Evolutionary conservation across 23 tunicate species (phyloP).

Genomic region (Ascidia mentula): DNA sequence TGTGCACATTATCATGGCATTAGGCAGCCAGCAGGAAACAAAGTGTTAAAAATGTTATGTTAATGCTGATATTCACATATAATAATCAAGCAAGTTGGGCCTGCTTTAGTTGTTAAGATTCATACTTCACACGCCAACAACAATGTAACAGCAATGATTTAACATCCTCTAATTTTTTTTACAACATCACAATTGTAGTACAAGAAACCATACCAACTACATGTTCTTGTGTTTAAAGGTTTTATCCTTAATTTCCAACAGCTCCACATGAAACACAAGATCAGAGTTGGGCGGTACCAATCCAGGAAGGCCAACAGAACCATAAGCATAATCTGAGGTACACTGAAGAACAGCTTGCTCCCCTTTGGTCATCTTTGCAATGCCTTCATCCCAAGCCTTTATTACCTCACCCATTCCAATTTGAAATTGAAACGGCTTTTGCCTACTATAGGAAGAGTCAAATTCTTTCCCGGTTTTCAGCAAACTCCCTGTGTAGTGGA

Average conservation of each 20-base stretch:
- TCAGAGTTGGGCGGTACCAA: constrained; percentile 53
- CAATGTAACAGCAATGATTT: too few species aligned
- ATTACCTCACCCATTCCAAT: constrained; percentile 79
- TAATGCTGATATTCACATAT: too few species aligned
- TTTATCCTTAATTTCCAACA: constrained; percentile 21
- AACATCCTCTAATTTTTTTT: too few species aligned
- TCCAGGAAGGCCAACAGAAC: constrained; percentile 38
- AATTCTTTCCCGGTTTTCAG: constrained; percentile 68
- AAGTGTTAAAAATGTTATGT: too few species aligned
- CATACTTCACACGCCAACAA: too few species aligned
- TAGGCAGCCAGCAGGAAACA: too few species aligned
- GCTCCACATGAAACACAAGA: constrained; percentile 69
- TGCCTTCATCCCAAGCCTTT: constrained; percentile 84
- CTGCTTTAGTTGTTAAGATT: too few species aligned
- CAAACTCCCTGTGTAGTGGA: constrained; percentile 74
- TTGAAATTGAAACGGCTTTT: constrained; percentile 39
- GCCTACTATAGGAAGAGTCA: constrained; percentile 83
- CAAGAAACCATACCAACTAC: too few species aligned
- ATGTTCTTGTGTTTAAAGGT: neutral
- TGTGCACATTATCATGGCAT: too few species aligned
- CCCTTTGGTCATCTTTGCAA: constrained; percentile 51
- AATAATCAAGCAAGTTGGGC: too few species aligned
- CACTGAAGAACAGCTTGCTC: constrained; percentile 54
- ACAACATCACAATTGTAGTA: too few species aligned
- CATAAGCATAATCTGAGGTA: constrained; percentile 77